Evolutionary conservation across 2,888 invertebrate species (phyloP).

Genomic region (Muschampia plurimacula): DNA sequence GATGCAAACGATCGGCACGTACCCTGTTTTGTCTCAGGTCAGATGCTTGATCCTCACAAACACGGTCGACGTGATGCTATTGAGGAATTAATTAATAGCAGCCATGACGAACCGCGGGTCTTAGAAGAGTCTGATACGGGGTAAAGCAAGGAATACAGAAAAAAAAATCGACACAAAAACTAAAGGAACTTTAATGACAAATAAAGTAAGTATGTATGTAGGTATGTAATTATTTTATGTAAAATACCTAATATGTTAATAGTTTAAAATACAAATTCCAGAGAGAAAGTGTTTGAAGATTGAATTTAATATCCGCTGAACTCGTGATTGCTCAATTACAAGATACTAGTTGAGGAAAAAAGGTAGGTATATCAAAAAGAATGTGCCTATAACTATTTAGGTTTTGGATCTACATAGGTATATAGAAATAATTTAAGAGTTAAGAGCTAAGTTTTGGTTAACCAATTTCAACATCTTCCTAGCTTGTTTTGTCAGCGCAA

Average conservation of each 20-base stretch:
- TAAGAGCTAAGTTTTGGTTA: too few species aligned
- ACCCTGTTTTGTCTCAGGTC: constrained; percentile 47
- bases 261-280: too few species aligned
- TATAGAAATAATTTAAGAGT: too few species aligned
- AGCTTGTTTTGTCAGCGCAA: neutral
- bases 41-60: constrained; percentile 58
- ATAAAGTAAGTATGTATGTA: neutral
- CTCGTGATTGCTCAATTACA: too few species aligned
- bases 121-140: constrained; percentile 2
- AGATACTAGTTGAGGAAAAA: too few species aligned
- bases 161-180: neutral
- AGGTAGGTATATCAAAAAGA: too few species aligned
- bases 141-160: neutral
- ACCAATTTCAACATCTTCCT: too few species aligned
- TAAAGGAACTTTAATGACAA: neutral
- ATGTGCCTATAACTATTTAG: too few species aligned
- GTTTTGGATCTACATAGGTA: too few species aligned
- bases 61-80: constrained; percentile 40
- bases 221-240: neutral
- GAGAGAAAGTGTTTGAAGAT: too few species aligned
- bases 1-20: constrained; percentile 33
- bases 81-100: constrained; percentile 37
- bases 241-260: too few species aligned
- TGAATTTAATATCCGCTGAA: too few species aligned
- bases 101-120: constrained; percentile 25